Evolutionary conservation across 2,888 invertebrate species (phyloP).

Genomic region (Ennomos erosarius): DNA sequence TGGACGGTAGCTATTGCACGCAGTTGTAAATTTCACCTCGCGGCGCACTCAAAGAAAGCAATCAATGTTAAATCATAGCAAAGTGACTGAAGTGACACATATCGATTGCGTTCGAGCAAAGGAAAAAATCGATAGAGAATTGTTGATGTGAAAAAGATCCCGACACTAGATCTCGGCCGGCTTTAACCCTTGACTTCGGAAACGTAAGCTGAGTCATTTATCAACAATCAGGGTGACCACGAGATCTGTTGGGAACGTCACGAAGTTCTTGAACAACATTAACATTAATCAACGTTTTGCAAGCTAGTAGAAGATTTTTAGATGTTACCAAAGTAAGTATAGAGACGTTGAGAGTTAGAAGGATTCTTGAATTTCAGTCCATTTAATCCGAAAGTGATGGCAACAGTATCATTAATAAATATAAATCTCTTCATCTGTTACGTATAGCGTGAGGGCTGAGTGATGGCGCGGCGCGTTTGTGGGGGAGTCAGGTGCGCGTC

Average conservation of each 20-base stretch:
- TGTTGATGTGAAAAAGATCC: slow-evolving; percentile 69
- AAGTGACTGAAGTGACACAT: slow-evolving; percentile 69
- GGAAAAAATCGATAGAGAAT: slow-evolving; percentile 58
- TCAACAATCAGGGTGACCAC: slow-evolving; percentile 72
- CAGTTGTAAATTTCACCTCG: slow-evolving; percentile 71
- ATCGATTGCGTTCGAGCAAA: slow-evolving; percentile 55
- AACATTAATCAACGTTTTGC: slow-evolving; percentile 30
- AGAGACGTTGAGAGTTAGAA: slow-evolving; percentile 19
- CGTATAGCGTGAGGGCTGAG: slow-evolving; percentile 71
- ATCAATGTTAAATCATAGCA: slow-evolving; percentile 79
- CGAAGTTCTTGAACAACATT: slow-evolving; percentile 28
- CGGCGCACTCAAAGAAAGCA: slow-evolving; percentile 70
- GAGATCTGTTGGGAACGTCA: slow-evolving; percentile 44
- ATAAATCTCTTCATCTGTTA: slow-evolving; percentile 82
- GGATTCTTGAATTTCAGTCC: slow-evolving; percentile 40
- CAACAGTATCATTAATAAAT: slow-evolving; percentile 71
- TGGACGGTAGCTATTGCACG: slow-evolving; percentile 63
- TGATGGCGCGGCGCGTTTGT: slow-evolving; percentile 76
- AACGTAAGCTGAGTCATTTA: slow-evolving; percentile 78
- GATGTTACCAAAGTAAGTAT: slow-evolving; percentile 23
- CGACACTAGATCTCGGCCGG: slow-evolving; percentile 72
- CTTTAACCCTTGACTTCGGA: slow-evolving; percentile 77
- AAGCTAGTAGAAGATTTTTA: slow-evolving; percentile 37
- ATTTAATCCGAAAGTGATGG: slow-evolving; percentile 53
- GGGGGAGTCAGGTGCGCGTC: slow-evolving; percentile 78